Evolutionary conservation across 2,888 invertebrate genomes (phyloP).

Genomic region (Anthophora plumipes): DNA sequence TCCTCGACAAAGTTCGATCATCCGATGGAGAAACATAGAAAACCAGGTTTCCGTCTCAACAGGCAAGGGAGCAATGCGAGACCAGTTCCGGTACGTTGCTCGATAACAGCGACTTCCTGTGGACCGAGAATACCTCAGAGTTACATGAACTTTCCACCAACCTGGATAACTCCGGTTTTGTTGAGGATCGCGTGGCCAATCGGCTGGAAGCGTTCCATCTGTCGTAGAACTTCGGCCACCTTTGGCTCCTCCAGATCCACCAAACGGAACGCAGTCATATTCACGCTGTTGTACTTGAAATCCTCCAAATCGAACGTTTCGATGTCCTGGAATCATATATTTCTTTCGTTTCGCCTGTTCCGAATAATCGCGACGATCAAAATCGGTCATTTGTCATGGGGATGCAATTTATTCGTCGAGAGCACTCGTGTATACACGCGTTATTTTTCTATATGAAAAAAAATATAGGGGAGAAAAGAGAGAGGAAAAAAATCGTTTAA

Average conservation of each 20-base stretch:
- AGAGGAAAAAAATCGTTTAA: background rate
- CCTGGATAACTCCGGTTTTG: slow-evolving; percentile 89
- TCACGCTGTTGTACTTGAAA: slow-evolving; percentile 96
- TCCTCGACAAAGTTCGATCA: background rate
- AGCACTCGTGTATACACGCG: background rate
- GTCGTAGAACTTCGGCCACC: slow-evolving; percentile 90
- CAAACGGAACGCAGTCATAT: slow-evolving; percentile 96
- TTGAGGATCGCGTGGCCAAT: slow-evolving; percentile 92
- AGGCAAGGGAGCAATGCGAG: background rate
- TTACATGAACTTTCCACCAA: slow-evolving; percentile 78
- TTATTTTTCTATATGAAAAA: no score
- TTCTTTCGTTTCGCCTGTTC: background rate
- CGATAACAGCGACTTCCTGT: slow-evolving; percentile 48
- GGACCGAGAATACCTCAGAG: slow-evolving; percentile 33
- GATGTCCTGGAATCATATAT: slow-evolving; percentile 88
- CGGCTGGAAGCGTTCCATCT: slow-evolving; percentile 95
- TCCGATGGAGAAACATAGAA: slow-evolving; percentile 2
- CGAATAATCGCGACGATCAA: no score
- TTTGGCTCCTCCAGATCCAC: slow-evolving; percentile 92
- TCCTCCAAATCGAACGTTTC: slow-evolving; percentile 95
- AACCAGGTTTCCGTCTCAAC: slow-evolving; percentile 35
- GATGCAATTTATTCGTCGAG: background rate
- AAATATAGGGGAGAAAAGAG: background rate
- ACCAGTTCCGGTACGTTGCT: slow-evolving; percentile 38
- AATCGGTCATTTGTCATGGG: no score